A percentile compares a stretch with the other conserved stretches of the same genome.
Conservation (phyloP, 1,140 invertebrate species). For the Magallana ariakensis region DNA sequence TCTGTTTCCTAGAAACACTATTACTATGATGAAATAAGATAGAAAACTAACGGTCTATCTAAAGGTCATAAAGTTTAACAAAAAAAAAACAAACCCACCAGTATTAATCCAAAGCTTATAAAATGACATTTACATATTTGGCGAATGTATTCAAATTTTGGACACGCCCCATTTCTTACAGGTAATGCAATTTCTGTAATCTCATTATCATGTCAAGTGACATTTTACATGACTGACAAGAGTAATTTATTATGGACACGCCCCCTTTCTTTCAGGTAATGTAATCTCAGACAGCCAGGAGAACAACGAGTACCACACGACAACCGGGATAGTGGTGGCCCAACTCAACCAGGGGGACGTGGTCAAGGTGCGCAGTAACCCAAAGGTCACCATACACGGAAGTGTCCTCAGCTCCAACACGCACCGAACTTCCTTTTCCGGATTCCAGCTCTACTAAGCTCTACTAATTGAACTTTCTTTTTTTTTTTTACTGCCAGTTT, state of each 20-base stretch:
- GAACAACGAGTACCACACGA: background rate
- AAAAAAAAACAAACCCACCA: too few relatives aligned
- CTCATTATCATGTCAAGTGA: background rate
- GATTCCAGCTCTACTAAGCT: conserved; percentile 12
- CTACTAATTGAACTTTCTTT: background rate
- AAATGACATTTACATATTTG: too few relatives aligned
- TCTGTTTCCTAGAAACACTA: too few relatives aligned
- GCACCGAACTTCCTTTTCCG: conserved; percentile 6
- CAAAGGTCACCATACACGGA: background rate
- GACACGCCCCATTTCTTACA: too few relatives aligned
- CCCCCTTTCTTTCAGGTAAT: background rate
- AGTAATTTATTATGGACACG: too few relatives aligned
- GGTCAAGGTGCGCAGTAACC: background rate
- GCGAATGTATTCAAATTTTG: too few relatives aligned
- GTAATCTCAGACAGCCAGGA: background rate
- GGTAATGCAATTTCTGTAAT: too few relatives aligned
- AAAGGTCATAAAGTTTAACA: too few relatives aligned
- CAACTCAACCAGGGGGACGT: background rate
- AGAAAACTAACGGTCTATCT: too few relatives aligned
- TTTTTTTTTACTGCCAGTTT: background rate
- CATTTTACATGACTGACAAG: background rate
- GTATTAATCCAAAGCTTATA: too few relatives aligned
- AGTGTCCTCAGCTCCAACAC: background rate
- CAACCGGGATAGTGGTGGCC: background rate
- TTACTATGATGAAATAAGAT: too few relatives aligned